Base-by-base conservation (phyloP, 2,113 vertebrate genomes). In the Gnathonemus echidnorhynchus region DNA sequence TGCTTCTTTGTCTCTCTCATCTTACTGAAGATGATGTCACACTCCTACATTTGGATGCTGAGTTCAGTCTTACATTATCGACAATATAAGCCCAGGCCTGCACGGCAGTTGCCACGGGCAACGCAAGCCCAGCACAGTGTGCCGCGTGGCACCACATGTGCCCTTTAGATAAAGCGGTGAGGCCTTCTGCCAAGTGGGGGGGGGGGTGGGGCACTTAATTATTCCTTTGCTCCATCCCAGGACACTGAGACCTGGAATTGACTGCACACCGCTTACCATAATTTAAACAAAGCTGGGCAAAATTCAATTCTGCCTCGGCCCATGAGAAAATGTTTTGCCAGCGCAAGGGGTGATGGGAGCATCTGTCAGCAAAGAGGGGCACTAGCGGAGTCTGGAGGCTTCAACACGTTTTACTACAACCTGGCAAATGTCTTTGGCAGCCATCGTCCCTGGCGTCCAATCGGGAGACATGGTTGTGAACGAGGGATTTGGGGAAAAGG, bases 151-250 rank as follows among this genome's bases (percentile, higher is more conserved):
- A 85, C 83, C 83, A n/a, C 83, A 85, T 85, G 83, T 46, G 83
- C 83, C 45, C 45, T 85, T 85, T 85, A 85, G 83, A 85, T 85
- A 48, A 85, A 85, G 42, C 21, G 83, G 83, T n/a, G 24, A 85
- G 83, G 24, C 21, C 45, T 46, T 85, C 19, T 87, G 49, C 46
- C 85, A 87, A 52, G 11, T 8, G 39, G 42, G n/a, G 5, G 35
- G 35, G 35, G 35, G 11, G 39, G 39, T 5, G 31, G 35, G 35
- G 5, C 10, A 17, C 15, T 56, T 87, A 42, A 53, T 56, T 53
- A 87, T 87, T 52, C 50, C 84, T 27, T 86, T 87, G 50, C 13
- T n/a, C 31, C 86, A 39, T 52, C 83, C 83, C 83, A 48, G 83
- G 45, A 46, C 83, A 24, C 83, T n/a, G 45, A 85, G 7, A 48